Evolutionary conservation across 2,113 vertebrate genomes (phyloP), one percentile per base, ranked within the genome.

Genomic region (Erythrocercus mccallii): DNA sequence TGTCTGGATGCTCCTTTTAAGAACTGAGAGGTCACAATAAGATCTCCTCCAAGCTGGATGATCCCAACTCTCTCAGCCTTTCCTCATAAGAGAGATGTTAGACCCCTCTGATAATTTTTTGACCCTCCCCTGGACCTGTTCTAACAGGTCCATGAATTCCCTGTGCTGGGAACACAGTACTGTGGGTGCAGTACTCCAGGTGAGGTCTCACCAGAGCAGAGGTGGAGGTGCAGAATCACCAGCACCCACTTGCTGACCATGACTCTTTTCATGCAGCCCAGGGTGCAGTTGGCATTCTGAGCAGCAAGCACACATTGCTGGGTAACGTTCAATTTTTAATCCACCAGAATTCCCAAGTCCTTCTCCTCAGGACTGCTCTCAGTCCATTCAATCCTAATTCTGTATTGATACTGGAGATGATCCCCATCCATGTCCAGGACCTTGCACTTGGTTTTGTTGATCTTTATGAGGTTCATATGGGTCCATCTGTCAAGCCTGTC

Each of bases 301-400:
- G 51, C 1, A 4, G 14, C 11, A 17, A 56, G 22, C 0, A 1
- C 53, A 56, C 3, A 12, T 15, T 48, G 4, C 7, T 2, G 5
- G 6, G 4, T 73, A 27, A 44, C 1, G 3, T 40, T 21, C 13
- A 33, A 8, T 21, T 64, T 69, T 56, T 78, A 8, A 50, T 60
- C 30, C 18, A n/a, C 25, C 15, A 15, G 2, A 37, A 47, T 19
- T 30, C 21, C 12, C 22, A 83, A 50, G 17, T 50, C 12, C 24
- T 48, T 35, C 20, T 44, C 16, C 40, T 38, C 38, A 58, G 24
- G 20, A 10, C 18, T 57, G 17, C 12, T 57, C 7, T 58, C 31
- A 53, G 47, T 15, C 22, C 15, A 2, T 47, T 62, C 10, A 70
- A 45, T 12, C 10, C 16, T 17, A 8, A 20, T 11, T 9, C 40